Evolutionary conservation across 2,888 invertebrate genomes (phyloP).

Genomic region (Poecilobothrus nobilitatus): DNA sequence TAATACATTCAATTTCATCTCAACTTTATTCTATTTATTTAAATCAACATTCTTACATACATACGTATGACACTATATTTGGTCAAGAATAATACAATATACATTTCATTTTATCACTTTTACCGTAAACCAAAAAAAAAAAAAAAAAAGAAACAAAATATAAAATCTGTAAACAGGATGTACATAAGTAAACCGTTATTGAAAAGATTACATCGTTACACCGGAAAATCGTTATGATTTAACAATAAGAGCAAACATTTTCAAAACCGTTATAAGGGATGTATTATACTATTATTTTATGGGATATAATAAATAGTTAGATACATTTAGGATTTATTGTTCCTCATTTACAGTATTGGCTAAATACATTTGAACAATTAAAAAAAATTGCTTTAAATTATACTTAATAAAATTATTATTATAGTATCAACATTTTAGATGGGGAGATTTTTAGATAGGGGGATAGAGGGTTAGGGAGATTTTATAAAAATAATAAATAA

Average conservation of each 20-base stretch:
- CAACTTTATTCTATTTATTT: too few relatives aligned
- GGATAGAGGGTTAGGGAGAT: too few relatives aligned
- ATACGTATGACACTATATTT: background rate
- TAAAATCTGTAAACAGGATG: background rate
- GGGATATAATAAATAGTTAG: background rate
- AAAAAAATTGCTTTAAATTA: too few relatives aligned
- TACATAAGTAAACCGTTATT: background rate
- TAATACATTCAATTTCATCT: too few relatives aligned
- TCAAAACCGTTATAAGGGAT: background rate
- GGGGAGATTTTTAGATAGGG: too few relatives aligned
- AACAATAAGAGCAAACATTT: background rate
- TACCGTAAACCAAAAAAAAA: background rate
- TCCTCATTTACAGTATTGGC: too few relatives aligned
- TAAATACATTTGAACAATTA: too few relatives aligned
- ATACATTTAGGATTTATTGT: background rate
- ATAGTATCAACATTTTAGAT: too few relatives aligned
- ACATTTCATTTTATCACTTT: background rate
- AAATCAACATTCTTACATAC: too few relatives aligned
- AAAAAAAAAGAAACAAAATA: background rate
- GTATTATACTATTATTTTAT: background rate
- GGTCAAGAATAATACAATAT: background rate
- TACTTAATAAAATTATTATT: too few relatives aligned
- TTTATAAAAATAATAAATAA: too few relatives aligned
- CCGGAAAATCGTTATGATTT: conserved; percentile 2
- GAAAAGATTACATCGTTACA: background rate